phyloP scores from a whole-genome alignment of 2,797 vertebrate species.

The Gila robusta region DNA sequence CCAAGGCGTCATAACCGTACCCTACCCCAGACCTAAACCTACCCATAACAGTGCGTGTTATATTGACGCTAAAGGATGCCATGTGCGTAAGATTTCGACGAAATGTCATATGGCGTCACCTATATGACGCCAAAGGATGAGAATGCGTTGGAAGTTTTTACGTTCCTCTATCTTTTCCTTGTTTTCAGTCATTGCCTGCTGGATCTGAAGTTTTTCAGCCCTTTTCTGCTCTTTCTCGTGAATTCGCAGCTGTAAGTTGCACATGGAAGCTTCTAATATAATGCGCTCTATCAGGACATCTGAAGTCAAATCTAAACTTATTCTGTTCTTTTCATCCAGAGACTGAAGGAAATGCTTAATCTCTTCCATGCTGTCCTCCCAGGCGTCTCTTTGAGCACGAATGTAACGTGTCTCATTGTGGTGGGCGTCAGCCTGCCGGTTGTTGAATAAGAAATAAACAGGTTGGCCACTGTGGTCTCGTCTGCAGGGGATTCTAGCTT shows the following conservation, averaged over 20 bases:
- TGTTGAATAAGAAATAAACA: neutral
- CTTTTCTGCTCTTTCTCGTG: neutral
- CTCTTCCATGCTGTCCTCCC: neutral
- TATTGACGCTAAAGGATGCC: too few relatives aligned
- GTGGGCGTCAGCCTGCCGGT: neutral
- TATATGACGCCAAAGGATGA: too few relatives aligned
- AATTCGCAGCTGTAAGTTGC: neutral
- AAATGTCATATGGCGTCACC: too few relatives aligned
- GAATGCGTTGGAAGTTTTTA: slow-evolving; percentile 15
- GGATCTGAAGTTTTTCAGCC: neutral
- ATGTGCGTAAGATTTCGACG: too few relatives aligned
- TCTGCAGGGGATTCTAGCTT: neutral
- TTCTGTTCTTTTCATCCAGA: neutral
- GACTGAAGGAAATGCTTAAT: neutral
- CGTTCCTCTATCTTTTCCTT: neutral
- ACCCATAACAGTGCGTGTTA: too few relatives aligned
- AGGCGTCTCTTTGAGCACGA: neutral
- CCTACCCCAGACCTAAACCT: too few relatives aligned
- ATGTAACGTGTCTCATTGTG: neutral
- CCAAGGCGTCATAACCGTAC: too few relatives aligned
- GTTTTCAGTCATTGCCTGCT: neutral
- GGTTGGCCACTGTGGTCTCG: neutral
- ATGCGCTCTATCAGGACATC: neutral
- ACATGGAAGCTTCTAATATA: neutral
- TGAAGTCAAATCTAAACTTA: slow-evolving; percentile 7